Evolutionary conservation across 2,888 invertebrate genomes (phyloP), one percentile per base, ranked within the genome.

Genomic region (Agrochola litura): DNA sequence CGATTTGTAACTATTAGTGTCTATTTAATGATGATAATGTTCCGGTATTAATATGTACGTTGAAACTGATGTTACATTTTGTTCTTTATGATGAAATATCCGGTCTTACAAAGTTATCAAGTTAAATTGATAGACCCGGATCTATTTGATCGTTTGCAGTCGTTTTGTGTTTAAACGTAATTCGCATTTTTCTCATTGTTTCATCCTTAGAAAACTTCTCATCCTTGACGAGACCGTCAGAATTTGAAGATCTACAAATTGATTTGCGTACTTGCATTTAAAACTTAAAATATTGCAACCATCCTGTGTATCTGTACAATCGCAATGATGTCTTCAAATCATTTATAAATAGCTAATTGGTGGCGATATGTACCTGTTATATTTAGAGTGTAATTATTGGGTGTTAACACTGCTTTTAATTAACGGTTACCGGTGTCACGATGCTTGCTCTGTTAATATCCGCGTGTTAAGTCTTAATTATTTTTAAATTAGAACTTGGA

Each of bases 321-420:
- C 19, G n/a, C 16, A 78, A 37, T 52, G 6, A 64, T 52, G n/a
- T 78, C 58, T 60, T 71, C 52, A 63, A 79, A 73, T 56, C 1
- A 49, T 79, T 66, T 63, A 73, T 58, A 58, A 73, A 43, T 56
- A 74, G 54, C n/a, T 65, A 65, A 74, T 79, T 64, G 58, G 16
- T 19, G 22, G 22, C 43, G 37, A 65, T 68, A 46, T 52, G 25
- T 60, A 43, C 30, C 43, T n/a, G 58, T 37, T 68, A 43, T n/a
- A 54, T 46, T 69, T 60, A 64, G 41, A 25, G 46, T 52, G 8
- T 64, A 69, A 70, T 70, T 43, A 67, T 14, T 81, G 46, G 58
- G 43, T 10, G 80, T 67, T 71, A 76, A 75, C 70, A 76, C 10
- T 37, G 70, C 66, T 70, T 70, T 76, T 63, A 81, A 76, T 71